phyloP scores from a whole-genome alignment of 2,113 vertebrate genomes.

The Monopterus albus region DNA sequence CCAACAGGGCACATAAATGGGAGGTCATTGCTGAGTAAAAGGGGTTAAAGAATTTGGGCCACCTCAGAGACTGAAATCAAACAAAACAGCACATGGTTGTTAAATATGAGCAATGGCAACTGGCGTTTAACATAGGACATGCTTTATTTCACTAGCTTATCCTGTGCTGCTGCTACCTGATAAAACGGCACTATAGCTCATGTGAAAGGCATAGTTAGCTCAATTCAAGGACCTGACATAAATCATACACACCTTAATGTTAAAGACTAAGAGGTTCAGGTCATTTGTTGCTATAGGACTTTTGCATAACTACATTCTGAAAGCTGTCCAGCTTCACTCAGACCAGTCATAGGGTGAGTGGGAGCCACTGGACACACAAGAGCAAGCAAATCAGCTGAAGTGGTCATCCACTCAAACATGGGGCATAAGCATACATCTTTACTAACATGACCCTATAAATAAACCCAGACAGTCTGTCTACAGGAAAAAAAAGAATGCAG shows the following conservation, averaged over 20 bases:
- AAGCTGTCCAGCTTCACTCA: constrained; percentile 74
- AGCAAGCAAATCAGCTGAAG: constrained; percentile 55
- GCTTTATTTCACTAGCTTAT: constrained; percentile 65
- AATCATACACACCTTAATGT: constrained; percentile 65
- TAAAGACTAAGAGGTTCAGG: constrained; percentile 65
- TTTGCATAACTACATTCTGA: constrained; percentile 81
- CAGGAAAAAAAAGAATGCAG: constrained; percentile 72
- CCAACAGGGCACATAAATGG: neutral
- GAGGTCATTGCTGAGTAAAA: neutral
- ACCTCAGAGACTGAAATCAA: constrained; percentile 29
- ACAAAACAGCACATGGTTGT: constrained; percentile 15
- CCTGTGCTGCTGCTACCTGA: constrained; percentile 72
- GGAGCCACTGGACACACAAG: constrained; percentile 62
- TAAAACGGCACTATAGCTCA: constrained; percentile 59
- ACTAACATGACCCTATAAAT: constrained; percentile 83
- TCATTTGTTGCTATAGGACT: constrained; percentile 66
- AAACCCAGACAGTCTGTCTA: constrained; percentile 77
- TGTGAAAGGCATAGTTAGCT: constrained; percentile 68
- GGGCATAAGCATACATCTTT: constrained; percentile 66
- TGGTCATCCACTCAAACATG: constrained; percentile 66
- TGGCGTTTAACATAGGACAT: constrained; percentile 25
- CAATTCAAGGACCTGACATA: constrained; percentile 57
- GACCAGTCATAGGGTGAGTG: constrained; percentile 51
- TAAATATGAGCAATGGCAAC: constrained; percentile 22
- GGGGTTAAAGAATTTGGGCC: constrained; percentile 3